Conservation (phyloP, 2,113 vertebrate species). For the Condylura cristata region DNA sequence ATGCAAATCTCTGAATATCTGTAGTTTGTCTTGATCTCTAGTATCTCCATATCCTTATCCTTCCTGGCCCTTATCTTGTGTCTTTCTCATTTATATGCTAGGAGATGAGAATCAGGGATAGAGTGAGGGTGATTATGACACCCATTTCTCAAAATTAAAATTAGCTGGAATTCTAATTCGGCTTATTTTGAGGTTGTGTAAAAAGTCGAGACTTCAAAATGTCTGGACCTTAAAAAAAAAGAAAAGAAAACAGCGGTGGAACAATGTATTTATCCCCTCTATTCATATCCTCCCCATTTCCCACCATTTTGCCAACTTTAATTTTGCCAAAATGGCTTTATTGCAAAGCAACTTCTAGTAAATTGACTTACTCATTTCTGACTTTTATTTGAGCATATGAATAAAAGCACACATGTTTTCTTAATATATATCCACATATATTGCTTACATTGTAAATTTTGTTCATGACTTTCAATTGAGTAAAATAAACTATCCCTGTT, state of each 20-base stretch:
- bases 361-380: background rate
- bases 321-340: background rate
- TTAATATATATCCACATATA: background rate
- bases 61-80: background rate
- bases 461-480: background rate
- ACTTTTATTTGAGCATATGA: background rate
- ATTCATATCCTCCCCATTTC: background rate
- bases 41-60: background rate
- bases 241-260: too few relatives aligned
- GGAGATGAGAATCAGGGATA: background rate
- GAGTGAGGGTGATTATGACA: background rate
- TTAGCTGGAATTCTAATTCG: background rate
- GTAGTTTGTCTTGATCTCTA: background rate
- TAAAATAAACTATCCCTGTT: background rate
- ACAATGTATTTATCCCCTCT: background rate
- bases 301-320: background rate
- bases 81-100: background rate
- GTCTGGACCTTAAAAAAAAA: background rate
- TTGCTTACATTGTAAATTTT: background rate
- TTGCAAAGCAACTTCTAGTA: background rate
- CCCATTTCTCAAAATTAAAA: constrained; percentile 6
- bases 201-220: background rate
- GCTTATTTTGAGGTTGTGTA: background rate
- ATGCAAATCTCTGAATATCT: background rate
- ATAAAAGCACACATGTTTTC: background rate